phyloP scores from a whole-genome alignment of 2,797 vertebrate genomes.

The Falco biarmicus region DNA sequence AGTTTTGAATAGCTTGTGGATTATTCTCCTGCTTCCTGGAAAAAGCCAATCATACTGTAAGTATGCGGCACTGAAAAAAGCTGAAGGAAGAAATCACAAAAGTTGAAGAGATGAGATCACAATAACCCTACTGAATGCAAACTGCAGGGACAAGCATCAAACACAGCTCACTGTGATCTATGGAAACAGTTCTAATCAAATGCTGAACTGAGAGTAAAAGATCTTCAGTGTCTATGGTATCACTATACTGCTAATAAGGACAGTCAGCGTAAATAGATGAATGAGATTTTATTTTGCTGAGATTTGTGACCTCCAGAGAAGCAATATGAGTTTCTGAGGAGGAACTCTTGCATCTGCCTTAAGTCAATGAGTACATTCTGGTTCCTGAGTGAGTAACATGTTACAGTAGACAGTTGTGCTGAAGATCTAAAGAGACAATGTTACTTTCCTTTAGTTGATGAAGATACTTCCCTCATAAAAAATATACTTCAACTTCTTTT shows the following conservation, averaged over 20 bases:
- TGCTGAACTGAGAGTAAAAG: not conserved
- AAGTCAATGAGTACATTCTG: not conserved
- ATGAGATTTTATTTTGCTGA: not conserved
- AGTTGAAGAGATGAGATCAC: not conserved
- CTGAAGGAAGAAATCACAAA: not conserved
- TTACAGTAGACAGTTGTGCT: not conserved
- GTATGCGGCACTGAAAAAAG: not conserved
- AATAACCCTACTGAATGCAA: not conserved
- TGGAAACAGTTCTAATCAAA: not conserved
- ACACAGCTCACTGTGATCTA: not conserved
- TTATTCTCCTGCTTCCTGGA: not conserved
- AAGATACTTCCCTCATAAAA: not conserved
- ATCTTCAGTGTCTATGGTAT: not conserved
- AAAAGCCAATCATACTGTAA: not conserved
- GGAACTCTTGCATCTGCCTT: not conserved
- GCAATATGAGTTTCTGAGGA: not conserved
- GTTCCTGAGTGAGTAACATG: not conserved
- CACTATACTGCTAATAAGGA: not conserved
- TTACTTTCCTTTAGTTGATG: not conserved
- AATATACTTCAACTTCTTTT: not conserved
- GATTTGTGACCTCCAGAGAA: not conserved
- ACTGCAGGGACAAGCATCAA: not conserved
- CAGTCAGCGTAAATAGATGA: not conserved
- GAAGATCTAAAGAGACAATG: not conserved
- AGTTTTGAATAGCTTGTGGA: not conserved